A percentile compares a stretch with the other conserved stretches of the same genome.
These are phyloP conservation scores for Byasa hedistus DNA, from an alignment of 2,888 invertebrate species.

Conservation along the genomic window DNA sequence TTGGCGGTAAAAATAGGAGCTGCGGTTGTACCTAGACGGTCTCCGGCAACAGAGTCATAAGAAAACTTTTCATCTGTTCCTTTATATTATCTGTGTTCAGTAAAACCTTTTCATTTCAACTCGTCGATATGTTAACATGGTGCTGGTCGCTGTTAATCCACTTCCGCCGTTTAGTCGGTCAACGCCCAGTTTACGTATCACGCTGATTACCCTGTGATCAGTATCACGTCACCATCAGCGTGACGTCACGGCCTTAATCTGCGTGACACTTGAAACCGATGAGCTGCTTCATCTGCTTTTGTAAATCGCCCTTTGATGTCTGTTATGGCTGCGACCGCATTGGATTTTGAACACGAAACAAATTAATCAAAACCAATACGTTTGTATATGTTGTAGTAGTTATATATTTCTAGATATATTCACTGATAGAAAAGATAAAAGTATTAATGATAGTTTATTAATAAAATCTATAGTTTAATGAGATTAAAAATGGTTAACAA, in stretches of 20 bases:
- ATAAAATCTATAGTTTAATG: no score
- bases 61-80: not conserved
- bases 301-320: not conserved
- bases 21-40: no score
- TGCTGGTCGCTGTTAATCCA: not conserved
- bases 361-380: not conserved
- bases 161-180: constrained; percentile 5
- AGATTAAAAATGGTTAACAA: no score
- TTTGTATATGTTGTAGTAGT: no score
- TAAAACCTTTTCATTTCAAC: not conserved
- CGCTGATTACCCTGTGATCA: not conserved
- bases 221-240: constrained; percentile 8
- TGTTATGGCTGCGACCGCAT: not conserved
- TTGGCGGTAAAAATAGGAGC: no score
- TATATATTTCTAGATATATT: no score
- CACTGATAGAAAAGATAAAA: no score
- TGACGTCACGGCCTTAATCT: constrained; percentile 19
- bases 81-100: not conserved
- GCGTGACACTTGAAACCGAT: constrained; percentile 10
- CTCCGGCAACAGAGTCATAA: no score
- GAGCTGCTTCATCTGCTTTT: not conserved
- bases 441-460: no score
- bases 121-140: not conserved
- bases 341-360: not conserved
- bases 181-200: constrained; percentile 3